These are phyloP conservation scores for Sebastes kiyomatsui DNA, from an alignment of 2,797 vertebrate species.

Conservation along the genomic window DNA sequence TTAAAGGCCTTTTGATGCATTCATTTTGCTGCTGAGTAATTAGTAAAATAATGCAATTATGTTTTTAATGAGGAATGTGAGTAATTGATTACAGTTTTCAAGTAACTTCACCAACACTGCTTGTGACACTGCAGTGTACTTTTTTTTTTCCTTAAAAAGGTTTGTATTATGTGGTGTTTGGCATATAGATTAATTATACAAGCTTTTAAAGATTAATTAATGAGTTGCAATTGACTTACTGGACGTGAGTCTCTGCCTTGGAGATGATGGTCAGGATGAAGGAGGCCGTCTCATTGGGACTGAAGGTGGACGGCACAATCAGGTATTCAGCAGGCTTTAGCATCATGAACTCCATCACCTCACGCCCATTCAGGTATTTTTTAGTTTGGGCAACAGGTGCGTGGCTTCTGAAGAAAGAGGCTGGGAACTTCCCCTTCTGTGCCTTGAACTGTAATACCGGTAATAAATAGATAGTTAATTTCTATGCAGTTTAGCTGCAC, in stretches of 20 bases:
- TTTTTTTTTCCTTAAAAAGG: not conserved
- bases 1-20: not conserved
- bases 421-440: constrained; percentile 62
- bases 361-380: constrained; percentile 46
- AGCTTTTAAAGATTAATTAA: not conserved
- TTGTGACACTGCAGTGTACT: not conserved
- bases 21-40: not conserved
- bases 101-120: not conserved
- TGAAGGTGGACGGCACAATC: constrained; percentile 74
- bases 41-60: not conserved
- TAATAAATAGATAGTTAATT: not conserved
- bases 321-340: constrained; percentile 77
- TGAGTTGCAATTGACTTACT: constrained; percentile 46
- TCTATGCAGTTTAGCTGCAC: not conserved
- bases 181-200: not conserved
- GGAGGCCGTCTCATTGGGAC: constrained; percentile 57
- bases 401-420: constrained; percentile 61
- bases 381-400: constrained; percentile 32
- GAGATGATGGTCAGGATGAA: constrained; percentile 77
- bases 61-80: not conserved
- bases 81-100: not conserved
- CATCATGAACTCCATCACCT: constrained; percentile 63
- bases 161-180: not conserved
- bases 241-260: constrained; percentile 61
- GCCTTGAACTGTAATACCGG: constrained; percentile 41